Conservation (phyloP, 2,113 vertebrate species). For the Rhea americana region DNA sequence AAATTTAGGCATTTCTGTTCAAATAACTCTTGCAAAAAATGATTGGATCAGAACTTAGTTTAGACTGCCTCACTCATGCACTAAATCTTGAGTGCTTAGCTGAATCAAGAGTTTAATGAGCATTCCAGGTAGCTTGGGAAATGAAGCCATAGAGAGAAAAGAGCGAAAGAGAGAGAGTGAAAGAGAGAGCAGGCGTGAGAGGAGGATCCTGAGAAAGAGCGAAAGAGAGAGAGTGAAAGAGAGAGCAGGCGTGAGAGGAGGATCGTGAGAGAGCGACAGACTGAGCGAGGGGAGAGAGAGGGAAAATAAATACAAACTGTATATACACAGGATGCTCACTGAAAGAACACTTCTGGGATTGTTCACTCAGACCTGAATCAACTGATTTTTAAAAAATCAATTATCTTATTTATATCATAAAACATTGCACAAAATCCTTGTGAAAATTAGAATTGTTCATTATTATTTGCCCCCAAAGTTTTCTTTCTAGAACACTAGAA, state of each 20-base stretch:
- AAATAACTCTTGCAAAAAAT: background rate
- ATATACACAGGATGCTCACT: background rate
- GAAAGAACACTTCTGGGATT: background rate
- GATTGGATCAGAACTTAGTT: background rate
- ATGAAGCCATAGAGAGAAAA: background rate
- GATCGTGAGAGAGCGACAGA: too few relatives aligned
- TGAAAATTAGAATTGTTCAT: background rate
- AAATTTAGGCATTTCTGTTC: background rate
- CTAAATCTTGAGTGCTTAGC: background rate
- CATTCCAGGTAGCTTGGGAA: background rate
- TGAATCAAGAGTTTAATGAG: background rate
- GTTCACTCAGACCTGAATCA: background rate
- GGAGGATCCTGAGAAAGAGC: too few relatives aligned
- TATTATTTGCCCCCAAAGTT: background rate
- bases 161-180: background rate
- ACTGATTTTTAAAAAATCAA: background rate
- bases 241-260: too few relatives aligned
- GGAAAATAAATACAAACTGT: background rate
- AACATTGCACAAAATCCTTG: background rate
- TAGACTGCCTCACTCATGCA: background rate
- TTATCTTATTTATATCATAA: background rate
- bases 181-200: too few relatives aligned
- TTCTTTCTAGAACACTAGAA: background rate
- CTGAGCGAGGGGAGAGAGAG: background rate
- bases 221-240: too few relatives aligned